A percentile compares a stretch with the other conserved stretches of the same genome.
These are phyloP conservation scores for Craseonycteris thonglongyai DNA, from an alignment of 2,113 vertebrate genomes.

Conservation along the genomic window DNA sequence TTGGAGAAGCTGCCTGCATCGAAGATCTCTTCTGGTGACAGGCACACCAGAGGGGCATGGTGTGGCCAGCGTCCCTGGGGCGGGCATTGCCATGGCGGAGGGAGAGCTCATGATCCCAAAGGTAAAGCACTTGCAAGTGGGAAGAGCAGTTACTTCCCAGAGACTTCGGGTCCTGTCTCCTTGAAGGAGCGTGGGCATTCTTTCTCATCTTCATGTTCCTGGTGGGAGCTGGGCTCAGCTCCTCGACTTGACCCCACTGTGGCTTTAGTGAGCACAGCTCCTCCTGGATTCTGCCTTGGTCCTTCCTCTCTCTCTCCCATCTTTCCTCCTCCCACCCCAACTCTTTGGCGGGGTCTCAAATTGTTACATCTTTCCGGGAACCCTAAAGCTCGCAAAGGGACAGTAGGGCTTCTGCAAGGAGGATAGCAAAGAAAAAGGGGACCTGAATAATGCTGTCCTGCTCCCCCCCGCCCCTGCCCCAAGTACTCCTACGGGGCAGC, in stretches of 20 bases:
- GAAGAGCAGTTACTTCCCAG: not conserved
- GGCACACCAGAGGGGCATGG: conserved; percentile 8
- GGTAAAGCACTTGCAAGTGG: not conserved
- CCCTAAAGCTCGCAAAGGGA: not conserved
- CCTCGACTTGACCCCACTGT: not conserved
- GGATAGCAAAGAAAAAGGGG: not conserved
- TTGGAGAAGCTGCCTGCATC: conserved; percentile 12
- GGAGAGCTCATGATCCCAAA: not conserved
- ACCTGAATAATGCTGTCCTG: not conserved
- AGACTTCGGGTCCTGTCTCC: not conserved
- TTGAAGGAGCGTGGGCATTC: too few relatives aligned
- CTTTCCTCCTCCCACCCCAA: not conserved
- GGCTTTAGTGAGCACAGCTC: not conserved
- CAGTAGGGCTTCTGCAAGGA: not conserved
- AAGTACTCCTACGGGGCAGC: not conserved
- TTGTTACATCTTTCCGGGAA: not conserved
- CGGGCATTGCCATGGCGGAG: not conserved
- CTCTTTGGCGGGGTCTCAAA: not conserved
- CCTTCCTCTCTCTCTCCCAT: not conserved
- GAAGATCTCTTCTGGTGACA: conserved; percentile 44
- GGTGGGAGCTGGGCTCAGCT: not conserved
- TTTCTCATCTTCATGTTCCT: not conserved
- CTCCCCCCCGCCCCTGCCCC: not conserved
- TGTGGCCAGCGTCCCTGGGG: conserved; percentile 37
- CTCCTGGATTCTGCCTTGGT: not conserved